A percentile compares a stretch with the other conserved stretches of the same genome.
These are phyloP conservation scores for Phalanger gymnotis DNA, from an alignment of 2,797 vertebrate species.

Conservation along the genomic window DNA sequence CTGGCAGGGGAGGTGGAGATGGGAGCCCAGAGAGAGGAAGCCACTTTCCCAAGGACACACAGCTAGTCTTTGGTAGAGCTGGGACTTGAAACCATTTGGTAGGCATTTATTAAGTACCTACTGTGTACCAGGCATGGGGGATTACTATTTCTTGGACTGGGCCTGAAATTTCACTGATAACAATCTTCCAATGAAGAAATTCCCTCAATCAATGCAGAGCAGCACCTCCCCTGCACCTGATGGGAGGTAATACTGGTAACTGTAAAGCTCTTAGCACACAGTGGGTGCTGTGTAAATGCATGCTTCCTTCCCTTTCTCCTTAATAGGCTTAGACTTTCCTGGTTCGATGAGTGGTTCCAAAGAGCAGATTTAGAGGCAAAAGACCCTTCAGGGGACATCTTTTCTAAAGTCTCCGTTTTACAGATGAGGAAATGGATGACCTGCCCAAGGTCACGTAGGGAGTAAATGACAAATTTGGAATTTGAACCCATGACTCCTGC, in stretches of 20 bases:
- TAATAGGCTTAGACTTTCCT: background rate
- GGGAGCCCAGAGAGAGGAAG: background rate
- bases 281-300: too few species aligned
- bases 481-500: background rate
- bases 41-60: background rate
- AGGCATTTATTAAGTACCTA: background rate
- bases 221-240: background rate
- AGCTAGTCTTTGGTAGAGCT: background rate
- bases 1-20: background rate
- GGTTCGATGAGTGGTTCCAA: background rate
- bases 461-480: background rate
- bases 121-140: rapidly evolving
- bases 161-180: background rate
- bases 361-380: background rate
- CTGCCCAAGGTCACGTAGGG: background rate
- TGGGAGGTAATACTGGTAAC: too few species aligned
- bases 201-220: background rate
- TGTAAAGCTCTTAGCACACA: too few species aligned
- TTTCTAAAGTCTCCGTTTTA: background rate
- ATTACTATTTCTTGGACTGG: background rate
- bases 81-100: background rate
- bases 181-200: background rate
- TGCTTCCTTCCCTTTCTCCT: background rate
- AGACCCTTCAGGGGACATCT: background rate
- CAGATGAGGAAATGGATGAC: too few species aligned